Percentiles rank a stretch among this genome's conserved stretches.
Evolutionary conservation across 2,797 vertebrate genomes (phyloP).

Genomic region (Anas capensis): DNA sequence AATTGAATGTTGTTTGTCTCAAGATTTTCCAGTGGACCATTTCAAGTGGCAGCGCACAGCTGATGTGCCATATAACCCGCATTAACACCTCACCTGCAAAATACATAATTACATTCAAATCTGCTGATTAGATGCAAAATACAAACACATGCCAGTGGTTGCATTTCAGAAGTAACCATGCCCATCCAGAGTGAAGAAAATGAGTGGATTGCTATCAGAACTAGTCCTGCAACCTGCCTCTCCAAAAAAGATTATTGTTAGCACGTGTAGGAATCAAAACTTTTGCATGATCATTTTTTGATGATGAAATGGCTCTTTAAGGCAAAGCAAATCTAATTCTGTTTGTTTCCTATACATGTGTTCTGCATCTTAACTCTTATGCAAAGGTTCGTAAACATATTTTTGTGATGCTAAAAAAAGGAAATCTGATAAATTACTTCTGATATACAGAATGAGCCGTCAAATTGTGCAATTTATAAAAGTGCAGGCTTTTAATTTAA

Average conservation of each 20-base stretch:
- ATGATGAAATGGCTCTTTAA: not conserved
- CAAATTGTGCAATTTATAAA: constrained; percentile 59
- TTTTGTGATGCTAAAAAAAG: constrained; percentile 5
- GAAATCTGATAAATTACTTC: constrained; percentile 14
- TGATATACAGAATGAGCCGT: constrained; percentile 21
- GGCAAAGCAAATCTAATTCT: not conserved
- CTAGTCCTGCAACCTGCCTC: not conserved
- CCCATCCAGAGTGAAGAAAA: not conserved
- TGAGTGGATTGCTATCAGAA: not conserved
- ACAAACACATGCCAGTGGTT: not conserved
- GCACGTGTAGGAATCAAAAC: not conserved
- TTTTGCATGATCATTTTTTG: not conserved
- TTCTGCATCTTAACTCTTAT: not conserved
- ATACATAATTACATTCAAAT: constrained; percentile 38
- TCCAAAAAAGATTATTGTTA: not conserved
- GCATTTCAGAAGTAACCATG: constrained; percentile 2
- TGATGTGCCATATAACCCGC: constrained; percentile 33
- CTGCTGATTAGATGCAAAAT: constrained; percentile 51
- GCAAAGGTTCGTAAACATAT: not conserved
- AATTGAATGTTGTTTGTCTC: constrained; percentile 63
- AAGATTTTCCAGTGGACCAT: constrained; percentile 52
- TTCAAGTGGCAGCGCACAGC: constrained; percentile 63
- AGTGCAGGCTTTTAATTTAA: constrained; percentile 63
- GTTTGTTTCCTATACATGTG: not conserved
- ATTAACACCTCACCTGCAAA: constrained; percentile 65